Conservation (phyloP, 2,113 vertebrate species). For the Orcinus orca region DNA sequence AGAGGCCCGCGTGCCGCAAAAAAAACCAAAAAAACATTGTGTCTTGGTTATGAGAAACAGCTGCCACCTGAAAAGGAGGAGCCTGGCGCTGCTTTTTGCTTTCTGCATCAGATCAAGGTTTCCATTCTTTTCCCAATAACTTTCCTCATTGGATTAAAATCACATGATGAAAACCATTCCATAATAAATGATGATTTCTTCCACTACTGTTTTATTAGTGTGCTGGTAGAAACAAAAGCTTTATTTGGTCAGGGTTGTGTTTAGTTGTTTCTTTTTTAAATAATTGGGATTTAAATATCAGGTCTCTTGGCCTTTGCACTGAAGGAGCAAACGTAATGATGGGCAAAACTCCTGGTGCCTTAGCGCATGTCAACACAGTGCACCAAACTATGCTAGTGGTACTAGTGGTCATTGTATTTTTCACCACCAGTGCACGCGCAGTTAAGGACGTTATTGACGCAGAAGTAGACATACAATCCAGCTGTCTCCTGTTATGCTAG, state of each 20-base stretch:
- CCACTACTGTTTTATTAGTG: background rate
- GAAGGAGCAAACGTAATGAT: background rate
- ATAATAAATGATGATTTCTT: background rate
- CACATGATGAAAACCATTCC: background rate
- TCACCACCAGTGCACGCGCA: background rate
- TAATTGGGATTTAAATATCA: background rate
- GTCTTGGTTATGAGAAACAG: conserved; percentile 42
- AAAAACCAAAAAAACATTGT: background rate
- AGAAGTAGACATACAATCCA: background rate
- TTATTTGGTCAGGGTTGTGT: background rate
- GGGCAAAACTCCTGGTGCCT: background rate
- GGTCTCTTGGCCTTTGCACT: background rate
- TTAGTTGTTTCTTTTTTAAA: background rate
- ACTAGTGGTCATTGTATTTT: rapidly evolving
- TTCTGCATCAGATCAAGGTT: background rate
- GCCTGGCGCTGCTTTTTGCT: background rate
- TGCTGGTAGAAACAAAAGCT: background rate
- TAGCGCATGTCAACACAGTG: background rate
- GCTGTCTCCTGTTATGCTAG: background rate
- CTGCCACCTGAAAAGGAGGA: background rate
- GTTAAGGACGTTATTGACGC: background rate
- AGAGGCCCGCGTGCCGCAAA: no score
- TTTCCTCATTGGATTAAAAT: conserved; percentile 14
- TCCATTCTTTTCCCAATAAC: background rate
- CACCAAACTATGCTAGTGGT: background rate